Conservation (phyloP, 2,888 invertebrate species). For the Bedellia somnulentella region DNA sequence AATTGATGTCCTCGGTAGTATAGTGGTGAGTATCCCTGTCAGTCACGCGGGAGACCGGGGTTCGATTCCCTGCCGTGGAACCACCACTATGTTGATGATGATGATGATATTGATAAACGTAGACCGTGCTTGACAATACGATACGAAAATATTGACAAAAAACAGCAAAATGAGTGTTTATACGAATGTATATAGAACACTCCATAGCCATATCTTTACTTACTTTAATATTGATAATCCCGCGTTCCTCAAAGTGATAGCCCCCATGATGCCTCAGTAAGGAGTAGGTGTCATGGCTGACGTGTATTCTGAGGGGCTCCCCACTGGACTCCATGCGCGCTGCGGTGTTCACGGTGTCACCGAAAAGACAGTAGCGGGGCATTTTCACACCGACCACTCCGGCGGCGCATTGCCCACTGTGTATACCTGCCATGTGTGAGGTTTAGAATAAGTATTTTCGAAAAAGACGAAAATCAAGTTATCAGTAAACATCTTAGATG, state of each 20-base stretch:
- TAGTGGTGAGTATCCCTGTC: slow-evolving; percentile 63
- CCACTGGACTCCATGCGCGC: slow-evolving; percentile 80
- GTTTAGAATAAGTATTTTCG: too few relatives aligned
- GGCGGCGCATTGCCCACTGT: slow-evolving; percentile 73
- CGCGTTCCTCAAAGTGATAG: slow-evolving; percentile 72
- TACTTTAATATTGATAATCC: slow-evolving; percentile 74
- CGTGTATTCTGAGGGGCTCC: slow-evolving; percentile 73
- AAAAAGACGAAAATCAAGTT: background rate
- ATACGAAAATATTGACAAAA: background rate
- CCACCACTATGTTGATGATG: too few relatives aligned
- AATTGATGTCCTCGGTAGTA: slow-evolving; percentile 49
- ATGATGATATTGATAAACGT: too few relatives aligned
- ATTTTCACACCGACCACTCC: slow-evolving; percentile 83
- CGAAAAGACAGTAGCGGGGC: slow-evolving; percentile 83
- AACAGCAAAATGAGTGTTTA: too few relatives aligned
- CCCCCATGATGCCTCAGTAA: slow-evolving; percentile 72
- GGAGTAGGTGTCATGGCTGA: slow-evolving; percentile 70
- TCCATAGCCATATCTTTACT: too few relatives aligned
- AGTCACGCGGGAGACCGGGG: slow-evolving; percentile 64
- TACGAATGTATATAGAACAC: too few relatives aligned
- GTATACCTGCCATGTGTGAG: too few relatives aligned
- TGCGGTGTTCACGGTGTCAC: slow-evolving; percentile 82
- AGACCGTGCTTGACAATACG: too few relatives aligned
- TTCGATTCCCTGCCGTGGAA: slow-evolving; percentile 15
- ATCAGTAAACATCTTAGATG: background rate